Evolutionary conservation across 2,888 invertebrate genomes (phyloP).

Genomic region (Antheraea assamensis): DNA sequence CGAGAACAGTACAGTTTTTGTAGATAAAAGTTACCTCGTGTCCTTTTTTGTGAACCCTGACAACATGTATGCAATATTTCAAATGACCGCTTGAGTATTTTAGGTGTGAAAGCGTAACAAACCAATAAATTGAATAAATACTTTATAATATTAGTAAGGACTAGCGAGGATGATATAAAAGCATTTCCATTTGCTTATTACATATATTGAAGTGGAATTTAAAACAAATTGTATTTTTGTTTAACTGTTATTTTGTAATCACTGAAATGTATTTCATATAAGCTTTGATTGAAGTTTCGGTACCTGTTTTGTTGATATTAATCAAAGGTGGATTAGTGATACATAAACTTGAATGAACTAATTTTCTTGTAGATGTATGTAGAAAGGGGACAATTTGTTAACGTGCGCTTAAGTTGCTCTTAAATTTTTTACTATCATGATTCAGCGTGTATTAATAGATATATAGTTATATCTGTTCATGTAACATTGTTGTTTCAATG

Average conservation of each 20-base stretch:
- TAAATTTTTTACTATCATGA: too few species aligned
- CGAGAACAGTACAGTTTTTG: too few species aligned
- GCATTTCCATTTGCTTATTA: not conserved
- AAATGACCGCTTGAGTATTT: too few species aligned
- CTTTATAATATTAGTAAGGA: too few species aligned
- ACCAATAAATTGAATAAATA: too few species aligned
- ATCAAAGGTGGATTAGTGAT: constrained; percentile 6
- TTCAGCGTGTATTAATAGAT: too few species aligned
- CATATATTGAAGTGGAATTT: not conserved
- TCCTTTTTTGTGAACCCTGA: too few species aligned
- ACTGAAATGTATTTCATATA: not conserved
- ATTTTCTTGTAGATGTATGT: not conserved
- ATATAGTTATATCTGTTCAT: too few species aligned
- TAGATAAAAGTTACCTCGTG: too few species aligned
- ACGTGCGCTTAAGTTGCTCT: not conserved
- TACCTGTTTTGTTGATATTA: not conserved
- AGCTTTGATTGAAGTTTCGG: not conserved
- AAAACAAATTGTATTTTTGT: not conserved
- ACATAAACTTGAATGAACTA: not conserved
- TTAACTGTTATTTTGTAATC: not conserved
- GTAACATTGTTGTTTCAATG: too few species aligned
- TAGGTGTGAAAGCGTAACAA: too few species aligned
- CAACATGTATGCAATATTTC: too few species aligned
- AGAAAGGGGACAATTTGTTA: not conserved
- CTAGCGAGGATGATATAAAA: not conserved